These are phyloP conservation scores for Coptodon rendalli DNA, from an alignment of 2,113 vertebrate genomes.

Conservation along the genomic window DNA sequence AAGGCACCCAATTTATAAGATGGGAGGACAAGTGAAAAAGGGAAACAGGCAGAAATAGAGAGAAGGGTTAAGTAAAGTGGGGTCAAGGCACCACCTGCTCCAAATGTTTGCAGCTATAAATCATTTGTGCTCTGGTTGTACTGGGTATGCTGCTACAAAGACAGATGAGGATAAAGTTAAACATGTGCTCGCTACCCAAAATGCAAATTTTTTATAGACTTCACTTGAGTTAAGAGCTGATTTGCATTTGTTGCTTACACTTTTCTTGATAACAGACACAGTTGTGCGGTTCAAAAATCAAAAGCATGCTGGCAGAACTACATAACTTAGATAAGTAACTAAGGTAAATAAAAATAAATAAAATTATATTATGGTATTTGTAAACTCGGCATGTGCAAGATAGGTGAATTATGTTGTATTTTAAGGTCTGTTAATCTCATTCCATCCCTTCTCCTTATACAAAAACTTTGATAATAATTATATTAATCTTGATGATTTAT, in stretches of 20 bases:
- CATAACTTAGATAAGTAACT: neutral
- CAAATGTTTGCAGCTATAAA: constrained; percentile 62
- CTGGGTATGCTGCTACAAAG: neutral
- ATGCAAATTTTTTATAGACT: neutral
- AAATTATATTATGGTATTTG: neutral
- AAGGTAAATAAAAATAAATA: neutral
- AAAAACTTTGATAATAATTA: neutral
- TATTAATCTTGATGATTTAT: neutral
- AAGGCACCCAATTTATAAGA: neutral
- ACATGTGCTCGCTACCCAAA: neutral
- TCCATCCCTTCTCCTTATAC: neutral
- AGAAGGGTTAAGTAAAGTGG: constrained; percentile 19
- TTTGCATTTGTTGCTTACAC: neutral
- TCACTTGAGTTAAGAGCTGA: neutral
- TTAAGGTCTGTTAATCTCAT: neutral
- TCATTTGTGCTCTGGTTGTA: constrained; percentile 29
- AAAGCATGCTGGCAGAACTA: neutral
- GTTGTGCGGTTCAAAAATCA: neutral
- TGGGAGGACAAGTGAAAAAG: neutral
- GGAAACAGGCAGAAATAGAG: neutral
- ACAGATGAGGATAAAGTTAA: constrained; percentile 13
- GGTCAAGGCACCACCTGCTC: constrained; percentile 75
- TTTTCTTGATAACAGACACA: neutral
- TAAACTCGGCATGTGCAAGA: neutral
- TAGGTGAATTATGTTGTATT: neutral